These are phyloP conservation scores for Catharus ustulatus DNA, from an alignment of 2,797 vertebrate genomes.

Conservation along the genomic window DNA sequence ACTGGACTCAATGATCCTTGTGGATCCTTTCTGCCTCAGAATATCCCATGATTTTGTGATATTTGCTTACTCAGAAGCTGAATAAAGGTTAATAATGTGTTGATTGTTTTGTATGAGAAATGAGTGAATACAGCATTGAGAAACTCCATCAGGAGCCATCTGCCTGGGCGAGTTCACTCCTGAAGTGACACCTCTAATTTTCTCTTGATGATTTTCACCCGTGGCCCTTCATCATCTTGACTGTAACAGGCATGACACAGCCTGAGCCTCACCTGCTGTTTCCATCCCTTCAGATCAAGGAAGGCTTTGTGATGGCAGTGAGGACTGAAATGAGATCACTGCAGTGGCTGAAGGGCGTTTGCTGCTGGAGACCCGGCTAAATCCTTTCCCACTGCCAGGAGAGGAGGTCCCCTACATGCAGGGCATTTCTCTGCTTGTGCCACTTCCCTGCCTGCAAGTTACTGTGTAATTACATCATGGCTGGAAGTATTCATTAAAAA, in stretches of 20 bases:
- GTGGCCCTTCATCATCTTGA: neutral
- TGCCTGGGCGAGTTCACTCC: neutral
- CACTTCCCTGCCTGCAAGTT: slow-evolving; percentile 15
- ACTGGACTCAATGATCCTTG: neutral
- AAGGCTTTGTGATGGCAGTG: neutral
- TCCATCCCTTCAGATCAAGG: slow-evolving; percentile 14
- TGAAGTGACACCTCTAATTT: slow-evolving; percentile 13
- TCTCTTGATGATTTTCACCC: neutral
- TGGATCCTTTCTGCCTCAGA: neutral
- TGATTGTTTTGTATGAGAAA: neutral
- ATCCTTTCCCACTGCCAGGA: neutral
- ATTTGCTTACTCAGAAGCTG: neutral
- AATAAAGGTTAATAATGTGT: neutral
- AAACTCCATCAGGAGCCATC: neutral
- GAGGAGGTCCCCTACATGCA: neutral
- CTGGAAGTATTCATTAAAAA: slow-evolving; percentile 46
- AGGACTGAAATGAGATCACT: neutral
- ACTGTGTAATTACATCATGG: slow-evolving; percentile 43
- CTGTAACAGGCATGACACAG: neutral
- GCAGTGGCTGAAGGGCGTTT: neutral
- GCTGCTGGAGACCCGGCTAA: neutral
- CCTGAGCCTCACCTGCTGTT: neutral
- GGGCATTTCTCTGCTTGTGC: neutral
- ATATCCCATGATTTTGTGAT: neutral
- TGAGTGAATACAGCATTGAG: neutral